Evolutionary conservation across 2,113 vertebrate genomes (phyloP), one percentile per base, ranked within the genome.

Genomic region (Limnothrissa miodon): DNA sequence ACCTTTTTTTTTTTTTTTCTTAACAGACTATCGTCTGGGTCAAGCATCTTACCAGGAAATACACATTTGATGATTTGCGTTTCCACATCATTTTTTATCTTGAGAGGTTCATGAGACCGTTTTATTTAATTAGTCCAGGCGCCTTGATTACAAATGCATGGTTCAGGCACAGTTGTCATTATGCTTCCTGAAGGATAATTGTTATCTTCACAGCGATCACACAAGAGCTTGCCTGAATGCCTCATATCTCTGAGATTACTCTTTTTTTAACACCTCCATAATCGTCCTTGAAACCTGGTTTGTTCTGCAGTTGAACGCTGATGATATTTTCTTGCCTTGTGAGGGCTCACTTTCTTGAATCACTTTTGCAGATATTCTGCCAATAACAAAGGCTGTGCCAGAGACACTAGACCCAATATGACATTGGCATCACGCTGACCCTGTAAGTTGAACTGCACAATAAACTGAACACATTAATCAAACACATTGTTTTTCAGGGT

Each of bases 161-260:
- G 45, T 66, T 21, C 45, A 81, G 39, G 51, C 1, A 81, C 88
- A 83, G 86, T 89, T 85, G 82, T 90, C 90, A 92, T 93, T 90
- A 93, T 42, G 87, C 84, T 89, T 92, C 89, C 93, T 93, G 90
- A 91, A 92, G 89, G 90, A 92, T 93, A 92, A 93, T 92, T 92
- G 91, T 92, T 92, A 92, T 94, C 92, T 91, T 89, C 92, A 91
- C 91, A 93, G 92, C 91, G 90, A 93, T 93, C 93, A 90, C 90
- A 92, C 90, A 92, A 74, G 90, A 66, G 87, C 92, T 93, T 93
- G 91, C 91, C 90, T 92, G 91, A 92, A 89, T 88, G 87, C 89
- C 87, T 90, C 91, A 87, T 88, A 89, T 92, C 90, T 93, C 90
- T 84, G 87, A 87, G 92, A 91, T 90, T 36, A 15, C 66, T 36